Evolutionary conservation across 2,888 invertebrate genomes (phyloP), one percentile per base, ranked within the genome.

Genomic region (Drosophila prostipennis): DNA sequence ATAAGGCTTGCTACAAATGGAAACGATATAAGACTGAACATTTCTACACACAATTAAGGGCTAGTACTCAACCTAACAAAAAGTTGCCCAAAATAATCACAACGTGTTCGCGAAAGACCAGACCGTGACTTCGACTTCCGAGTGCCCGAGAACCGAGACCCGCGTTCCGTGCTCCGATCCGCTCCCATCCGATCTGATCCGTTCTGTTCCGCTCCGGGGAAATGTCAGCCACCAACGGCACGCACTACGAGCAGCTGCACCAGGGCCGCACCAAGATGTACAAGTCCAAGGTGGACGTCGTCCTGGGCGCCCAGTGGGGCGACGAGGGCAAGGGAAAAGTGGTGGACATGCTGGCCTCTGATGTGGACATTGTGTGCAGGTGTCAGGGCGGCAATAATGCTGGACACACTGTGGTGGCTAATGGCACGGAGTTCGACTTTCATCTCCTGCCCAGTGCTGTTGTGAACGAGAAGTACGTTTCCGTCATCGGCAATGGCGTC

Each of bases 341-440:
- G 81, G 99, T 99, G 76, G 99, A 99, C 93, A 95, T 98, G 94
- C 93, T 99, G 67, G 98, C 98, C 65, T 94, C 95, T 49, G 93
- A 96, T 84, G 96, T 96, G 69, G 98, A 99, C 93, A 94, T 99
- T 89, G 98, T 99, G 73, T 98, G 98, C 93, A 95, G 99, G 91
- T 99, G 99, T 94, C 99, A 99, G 98, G 99, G 99, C 76, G 99
- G 99, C 74, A 99, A 99, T 93, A 99, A 99, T 94, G 99, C 99
- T 61, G 99, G 99, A 16, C 99, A 99, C 93, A 99, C 99, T 0
- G 99, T 99, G 37, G 98, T 99, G 37, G 98, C 98, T 39, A 96
- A 97, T 89, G 98, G 97, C 72, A 94, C 95, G 69, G 97, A 97
- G 93, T 99, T 98, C 92, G 98, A 99, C 93, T 99, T 99, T 92